phyloP scores from a whole-genome alignment of 2,113 vertebrate genomes.

The Muscicapa adusta region DNA sequence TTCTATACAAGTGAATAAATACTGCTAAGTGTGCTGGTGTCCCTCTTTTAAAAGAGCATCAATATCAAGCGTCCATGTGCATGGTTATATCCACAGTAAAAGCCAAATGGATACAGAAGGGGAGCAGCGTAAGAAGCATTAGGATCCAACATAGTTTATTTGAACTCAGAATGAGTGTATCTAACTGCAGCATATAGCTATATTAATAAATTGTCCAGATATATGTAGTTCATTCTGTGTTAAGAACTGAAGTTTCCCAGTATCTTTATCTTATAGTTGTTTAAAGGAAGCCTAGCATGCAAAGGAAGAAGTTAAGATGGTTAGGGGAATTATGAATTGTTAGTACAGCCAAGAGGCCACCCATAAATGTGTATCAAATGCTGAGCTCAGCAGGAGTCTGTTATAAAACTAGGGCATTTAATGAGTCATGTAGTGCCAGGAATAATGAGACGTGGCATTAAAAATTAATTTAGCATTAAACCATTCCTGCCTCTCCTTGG shows the following conservation, averaged over 20 bases:
- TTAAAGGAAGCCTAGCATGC: background rate
- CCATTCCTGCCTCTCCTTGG: conserved; percentile 32
- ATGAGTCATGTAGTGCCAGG: conserved; percentile 42
- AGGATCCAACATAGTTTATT: background rate
- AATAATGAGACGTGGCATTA: conserved; percentile 44
- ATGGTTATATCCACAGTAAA: background rate
- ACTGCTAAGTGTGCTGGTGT: background rate
- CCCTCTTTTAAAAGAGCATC: background rate
- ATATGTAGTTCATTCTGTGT: background rate
- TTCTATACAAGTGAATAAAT: background rate
- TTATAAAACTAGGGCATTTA: conserved; percentile 52
- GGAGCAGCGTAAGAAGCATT: background rate
- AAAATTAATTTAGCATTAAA: background rate
- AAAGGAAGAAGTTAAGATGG: conserved; percentile 24
- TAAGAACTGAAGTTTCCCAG: background rate
- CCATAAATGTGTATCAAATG: conserved; percentile 52
- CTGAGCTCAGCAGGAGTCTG: conserved; percentile 58
- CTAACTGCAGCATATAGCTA: background rate
- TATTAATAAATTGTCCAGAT: background rate
- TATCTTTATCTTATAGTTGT: background rate
- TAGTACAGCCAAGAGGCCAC: conserved; percentile 29
- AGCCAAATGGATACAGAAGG: background rate
- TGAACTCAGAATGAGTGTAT: background rate
- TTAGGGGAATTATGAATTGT: conserved; percentile 17
- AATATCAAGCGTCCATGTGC: background rate